Conservation (phyloP, 2,797 vertebrate species). For the Holocentrus rufus region DNA sequence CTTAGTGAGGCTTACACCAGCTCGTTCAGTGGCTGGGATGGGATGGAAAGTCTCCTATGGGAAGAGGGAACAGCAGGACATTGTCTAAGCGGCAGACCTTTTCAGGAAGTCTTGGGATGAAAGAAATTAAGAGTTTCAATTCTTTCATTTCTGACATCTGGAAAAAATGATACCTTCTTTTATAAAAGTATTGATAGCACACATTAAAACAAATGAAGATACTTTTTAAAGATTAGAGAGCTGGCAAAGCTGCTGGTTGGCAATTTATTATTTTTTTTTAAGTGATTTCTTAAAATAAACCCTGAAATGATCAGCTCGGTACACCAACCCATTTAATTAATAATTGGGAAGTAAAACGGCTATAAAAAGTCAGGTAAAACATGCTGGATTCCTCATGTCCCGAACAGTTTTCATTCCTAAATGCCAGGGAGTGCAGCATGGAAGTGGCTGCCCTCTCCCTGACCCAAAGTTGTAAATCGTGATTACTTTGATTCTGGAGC, state of each 20-base stretch:
- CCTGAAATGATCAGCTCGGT: not conserved
- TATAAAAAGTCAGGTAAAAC: not conserved
- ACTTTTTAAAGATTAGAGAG: not conserved
- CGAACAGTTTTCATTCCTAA: not conserved
- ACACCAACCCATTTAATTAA: not conserved
- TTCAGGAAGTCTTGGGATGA: conserved; percentile 75
- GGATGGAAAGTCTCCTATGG: conserved; percentile 76
- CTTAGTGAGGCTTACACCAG: conserved; percentile 79
- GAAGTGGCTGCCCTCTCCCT: conserved; percentile 19
- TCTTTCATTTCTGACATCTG: conserved; percentile 61
- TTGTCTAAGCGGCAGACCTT: conserved; percentile 71
- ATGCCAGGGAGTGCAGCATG: not conserved
- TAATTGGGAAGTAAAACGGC: not conserved
- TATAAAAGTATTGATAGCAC: conserved; percentile 33
- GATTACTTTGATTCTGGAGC: conserved; percentile 7
- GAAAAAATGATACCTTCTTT: conserved; percentile 34
- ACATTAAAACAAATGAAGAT: conserved; percentile 10
- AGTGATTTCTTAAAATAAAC: no score
- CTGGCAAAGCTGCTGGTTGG: not conserved
- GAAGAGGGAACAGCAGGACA: conserved; percentile 74
- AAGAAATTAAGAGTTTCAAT: conserved; percentile 71
- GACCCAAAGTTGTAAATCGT: conserved; percentile 15
- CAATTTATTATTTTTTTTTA: not conserved
- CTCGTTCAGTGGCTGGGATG: conserved; percentile 74
- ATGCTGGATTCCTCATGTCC: not conserved